Evolutionary conservation across 2,888 invertebrate genomes (phyloP), one percentile per base, ranked within the genome.

Genomic region (Elysia crispata): DNA sequence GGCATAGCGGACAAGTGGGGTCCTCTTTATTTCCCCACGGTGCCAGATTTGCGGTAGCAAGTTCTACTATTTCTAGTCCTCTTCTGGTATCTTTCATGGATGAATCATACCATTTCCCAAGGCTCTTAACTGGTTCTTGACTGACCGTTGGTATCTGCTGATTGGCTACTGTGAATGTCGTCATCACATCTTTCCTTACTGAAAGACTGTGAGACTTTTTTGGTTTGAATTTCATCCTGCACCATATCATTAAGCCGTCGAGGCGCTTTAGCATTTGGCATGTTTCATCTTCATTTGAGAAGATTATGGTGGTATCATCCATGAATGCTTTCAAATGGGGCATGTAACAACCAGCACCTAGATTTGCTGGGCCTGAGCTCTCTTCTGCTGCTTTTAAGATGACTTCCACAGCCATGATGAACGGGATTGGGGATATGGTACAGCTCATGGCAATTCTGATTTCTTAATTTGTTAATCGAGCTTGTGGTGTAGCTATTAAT

Each of bases 351-450:
- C 75, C 57, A 11, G 41, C 28, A 3, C 49, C 49, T 13, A 64
- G 62, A 41, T 64, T 18, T 13, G 64, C 62, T 41, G 30, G 11
- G 28, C 15, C 41, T 76, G 76, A 11, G 49, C 64, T 13, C 13
- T 18, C 18, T 57, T 57, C 50, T 28, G 77, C 33, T 11, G 70
- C 70, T 15, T 72, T 70, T 28, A 70, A 23, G 18, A 70, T 23
- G 18, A 77, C 49, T n/a, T 57, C 60, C 77, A 77, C 33, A n/a
- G 57, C 77, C 60, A 70, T 6, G 23, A 69, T 60, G 13, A 77
- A 77, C 33, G 41, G 70, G 18, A 76, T 69, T 20, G 67, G 66
- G n/a, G 50, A 76, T 30, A 77, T 77, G 30, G 62, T 70, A 72
- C 60, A 70, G 30, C 62, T 69, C 77, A 70, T 77, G 0, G 70